Percentiles rank a stretch among this genome's conserved stretches.
These are phyloP conservation scores for Cynaeus angustus DNA, from an alignment of 2,888 invertebrate species.

Conservation along the genomic window DNA sequence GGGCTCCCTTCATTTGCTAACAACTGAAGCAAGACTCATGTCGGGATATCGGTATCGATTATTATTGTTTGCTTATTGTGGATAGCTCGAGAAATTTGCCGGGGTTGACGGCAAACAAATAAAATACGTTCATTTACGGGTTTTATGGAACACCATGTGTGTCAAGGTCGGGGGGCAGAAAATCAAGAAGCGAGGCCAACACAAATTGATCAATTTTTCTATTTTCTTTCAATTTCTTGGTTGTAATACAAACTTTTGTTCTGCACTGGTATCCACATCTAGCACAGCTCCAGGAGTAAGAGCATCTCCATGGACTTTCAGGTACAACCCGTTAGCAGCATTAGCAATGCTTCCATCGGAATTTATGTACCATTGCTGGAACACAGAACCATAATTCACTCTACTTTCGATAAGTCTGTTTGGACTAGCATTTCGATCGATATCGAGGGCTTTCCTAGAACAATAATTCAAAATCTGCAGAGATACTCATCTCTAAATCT, in stretches of 20 bases:
- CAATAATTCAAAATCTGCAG: not conserved
- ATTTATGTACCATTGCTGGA: not conserved
- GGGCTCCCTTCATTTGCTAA: constrained; percentile 68
- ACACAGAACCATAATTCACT: not conserved
- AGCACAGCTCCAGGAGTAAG: no score
- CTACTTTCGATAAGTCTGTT: not conserved
- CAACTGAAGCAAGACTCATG: constrained; percentile 65
- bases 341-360: not conserved
- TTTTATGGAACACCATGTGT: constrained; percentile 17
- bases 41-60: constrained; percentile 67
- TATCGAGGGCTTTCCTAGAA: not conserved
- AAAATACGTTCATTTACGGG: constrained; percentile 13
- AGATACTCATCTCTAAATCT: not conserved
- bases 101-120: constrained; percentile 26
- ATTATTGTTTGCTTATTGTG: constrained; percentile 56
- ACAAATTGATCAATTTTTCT: no score
- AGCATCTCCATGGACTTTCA: no score
- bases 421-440: not conserved
- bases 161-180: constrained; percentile 6
- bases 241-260: no score
- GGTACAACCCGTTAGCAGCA: not conserved
- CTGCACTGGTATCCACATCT: no score
- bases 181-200: no score
- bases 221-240: no score
- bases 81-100: constrained; percentile 18